A percentile compares a stretch with the other conserved stretches of the same genome.
phyloP scores from a whole-genome alignment of 2,888 invertebrate genomes.

The Rotaria socialis region DNA sequence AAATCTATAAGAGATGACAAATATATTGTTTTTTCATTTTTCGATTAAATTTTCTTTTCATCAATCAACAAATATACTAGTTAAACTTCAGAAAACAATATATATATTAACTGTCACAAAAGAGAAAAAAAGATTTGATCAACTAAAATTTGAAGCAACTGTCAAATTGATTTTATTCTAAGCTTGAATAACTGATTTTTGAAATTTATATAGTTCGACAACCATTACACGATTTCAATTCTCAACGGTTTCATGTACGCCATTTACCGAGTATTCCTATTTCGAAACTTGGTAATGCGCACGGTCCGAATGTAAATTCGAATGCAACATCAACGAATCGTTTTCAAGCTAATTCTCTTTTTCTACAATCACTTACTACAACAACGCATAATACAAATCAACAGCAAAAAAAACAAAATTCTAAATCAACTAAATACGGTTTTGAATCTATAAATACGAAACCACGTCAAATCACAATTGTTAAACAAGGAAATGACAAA shows the following conservation, averaged over 20 bases:
- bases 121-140: too few relatives aligned
- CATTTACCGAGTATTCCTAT: background rate
- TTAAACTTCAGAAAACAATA: too few relatives aligned
- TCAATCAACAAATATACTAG: too few relatives aligned
- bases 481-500: constrained; percentile 51
- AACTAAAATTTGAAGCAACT: too few relatives aligned
- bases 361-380: background rate
- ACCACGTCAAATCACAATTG: constrained; percentile 58
- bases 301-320: background rate
- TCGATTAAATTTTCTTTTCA: too few relatives aligned
- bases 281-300: background rate
- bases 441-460: constrained; percentile 45
- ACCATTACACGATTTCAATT: background rate
- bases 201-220: background rate
- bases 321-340: background rate
- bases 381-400: background rate
- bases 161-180: too few relatives aligned
- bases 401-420: background rate
- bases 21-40: too few relatives aligned
- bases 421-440: background rate
- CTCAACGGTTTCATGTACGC: background rate
- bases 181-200: too few relatives aligned
- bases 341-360: background rate
- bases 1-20: too few relatives aligned
- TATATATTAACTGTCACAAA: too few relatives aligned